Evolutionary conservation across 2,113 vertebrate species (phyloP).

Genomic region (Heterocephalus glaber): DNA sequence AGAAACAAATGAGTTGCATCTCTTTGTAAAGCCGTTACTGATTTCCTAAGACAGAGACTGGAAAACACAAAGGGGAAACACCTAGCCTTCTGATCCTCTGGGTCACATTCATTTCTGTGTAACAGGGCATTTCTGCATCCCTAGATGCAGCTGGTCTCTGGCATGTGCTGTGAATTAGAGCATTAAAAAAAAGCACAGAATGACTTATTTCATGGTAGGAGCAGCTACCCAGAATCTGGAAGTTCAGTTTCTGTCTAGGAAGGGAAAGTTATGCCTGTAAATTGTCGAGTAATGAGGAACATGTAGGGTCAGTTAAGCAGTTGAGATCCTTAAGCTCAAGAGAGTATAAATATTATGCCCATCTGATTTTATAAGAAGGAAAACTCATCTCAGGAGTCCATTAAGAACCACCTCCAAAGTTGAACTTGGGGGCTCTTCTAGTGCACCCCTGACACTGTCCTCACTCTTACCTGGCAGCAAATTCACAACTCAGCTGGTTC

Average conservation of each 20-base stretch:
- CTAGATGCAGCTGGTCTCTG: neutral
- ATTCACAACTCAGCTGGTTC: neutral
- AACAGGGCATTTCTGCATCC: neutral
- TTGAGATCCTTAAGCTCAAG: slow-evolving; percentile 15
- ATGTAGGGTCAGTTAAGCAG: neutral
- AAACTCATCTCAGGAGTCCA: neutral
- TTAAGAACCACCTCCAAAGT: neutral
- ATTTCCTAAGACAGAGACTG: slow-evolving; percentile 54
- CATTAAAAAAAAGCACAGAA: neutral
- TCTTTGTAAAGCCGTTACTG: neutral
- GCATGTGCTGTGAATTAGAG: neutral
- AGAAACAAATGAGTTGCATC: slow-evolving; percentile 26
- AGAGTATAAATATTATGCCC: neutral
- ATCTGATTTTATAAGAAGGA: neutral
- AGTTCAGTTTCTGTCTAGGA: neutral
- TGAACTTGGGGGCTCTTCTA: neutral
- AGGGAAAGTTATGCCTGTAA: neutral
- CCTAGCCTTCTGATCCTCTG: neutral
- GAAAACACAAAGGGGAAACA: slow-evolving; percentile 46
- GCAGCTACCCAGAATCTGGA: neutral
- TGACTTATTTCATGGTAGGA: neutral
- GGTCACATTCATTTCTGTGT: neutral
- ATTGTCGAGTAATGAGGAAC: neutral
- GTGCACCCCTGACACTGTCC: too few species aligned
- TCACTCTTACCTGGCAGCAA: neutral